A percentile compares a stretch with the other conserved stretches of the same genome.
Conservation (phyloP, 1,140 invertebrate species). For the Solenopsis invicta region DNA sequence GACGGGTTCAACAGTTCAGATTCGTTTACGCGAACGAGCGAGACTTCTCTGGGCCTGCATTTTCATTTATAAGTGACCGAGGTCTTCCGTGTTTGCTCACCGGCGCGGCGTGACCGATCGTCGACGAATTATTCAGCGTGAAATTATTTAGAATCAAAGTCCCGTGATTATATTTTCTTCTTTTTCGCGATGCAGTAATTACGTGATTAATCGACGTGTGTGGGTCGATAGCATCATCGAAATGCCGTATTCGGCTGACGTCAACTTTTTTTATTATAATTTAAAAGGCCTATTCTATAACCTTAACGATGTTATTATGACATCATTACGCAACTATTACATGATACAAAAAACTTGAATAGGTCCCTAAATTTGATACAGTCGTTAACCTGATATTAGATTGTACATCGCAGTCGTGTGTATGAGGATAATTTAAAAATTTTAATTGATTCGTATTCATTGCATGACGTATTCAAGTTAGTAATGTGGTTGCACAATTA, state of each 20-base stretch:
- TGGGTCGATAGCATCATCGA: constrained; percentile 21
- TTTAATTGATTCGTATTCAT: neutral
- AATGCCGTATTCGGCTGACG: neutral
- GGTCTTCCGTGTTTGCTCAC: neutral
- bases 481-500: too few relatives aligned
- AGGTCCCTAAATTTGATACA: neutral
- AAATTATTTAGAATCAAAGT: constrained; percentile 9
- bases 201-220: neutral
- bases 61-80: constrained; percentile 74
- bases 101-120: neutral
- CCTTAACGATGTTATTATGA: too few relatives aligned
- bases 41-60: constrained; percentile 71
- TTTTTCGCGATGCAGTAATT: constrained; percentile 1
- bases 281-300: too few relatives aligned
- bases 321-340: too few relatives aligned
- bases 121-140: constrained; percentile 11
- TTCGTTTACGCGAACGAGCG: constrained; percentile 51
- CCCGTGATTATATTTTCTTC: neutral
- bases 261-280: constrained; percentile 12
- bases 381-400: neutral
- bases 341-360: too few relatives aligned
- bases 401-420: neutral
- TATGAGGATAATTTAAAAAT: neutral
- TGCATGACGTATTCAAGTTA: neutral
- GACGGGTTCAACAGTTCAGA: constrained; percentile 78